A percentile compares a stretch with the other conserved stretches of the same genome.
phyloP scores from a whole-genome alignment of 1,140 invertebrate genomes.

The Portunus trituberculatus region DNA sequence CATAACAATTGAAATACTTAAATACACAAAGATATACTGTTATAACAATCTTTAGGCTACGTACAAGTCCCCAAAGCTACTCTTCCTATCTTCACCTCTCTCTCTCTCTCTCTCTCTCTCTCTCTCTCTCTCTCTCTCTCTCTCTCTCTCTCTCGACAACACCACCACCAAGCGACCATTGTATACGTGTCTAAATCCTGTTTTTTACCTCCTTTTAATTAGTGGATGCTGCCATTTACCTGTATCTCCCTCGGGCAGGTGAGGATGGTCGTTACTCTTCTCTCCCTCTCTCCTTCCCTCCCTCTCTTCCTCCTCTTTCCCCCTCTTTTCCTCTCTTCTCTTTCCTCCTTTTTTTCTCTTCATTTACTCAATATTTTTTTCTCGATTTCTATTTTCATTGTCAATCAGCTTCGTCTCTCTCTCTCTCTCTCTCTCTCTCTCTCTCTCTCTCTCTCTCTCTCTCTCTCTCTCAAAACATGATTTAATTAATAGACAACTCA shows the following conservation, averaged over 20 bases:
- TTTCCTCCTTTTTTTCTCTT: neutral
- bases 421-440: neutral
- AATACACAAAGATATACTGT: no score
- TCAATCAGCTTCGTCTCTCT: neutral
- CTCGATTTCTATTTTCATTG: neutral
- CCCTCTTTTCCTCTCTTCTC: neutral
- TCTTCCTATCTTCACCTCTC: neutral
- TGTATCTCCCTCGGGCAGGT: neutral
- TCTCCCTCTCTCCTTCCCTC: neutral
- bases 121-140: constrained; percentile 20
- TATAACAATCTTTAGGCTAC: no score
- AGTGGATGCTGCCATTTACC: neutral
- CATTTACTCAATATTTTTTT: neutral
- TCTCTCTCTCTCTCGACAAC: neutral
- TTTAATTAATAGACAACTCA: no score
- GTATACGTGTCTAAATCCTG: neutral
- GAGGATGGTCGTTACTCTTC: neutral
- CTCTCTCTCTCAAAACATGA: constrained; percentile 25
- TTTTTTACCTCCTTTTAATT: neutral
- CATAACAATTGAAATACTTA: no score
- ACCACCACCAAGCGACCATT: neutral
- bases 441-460: constrained; percentile 42
- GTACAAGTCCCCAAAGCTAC: neutral
- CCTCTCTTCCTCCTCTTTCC: neutral
- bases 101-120: constrained; percentile 10